A percentile compares a stretch with the other conserved stretches of the same genome.
Conservation (phyloP, 2,888 invertebrate species). For the Cylindroiulus punctatus region DNA sequence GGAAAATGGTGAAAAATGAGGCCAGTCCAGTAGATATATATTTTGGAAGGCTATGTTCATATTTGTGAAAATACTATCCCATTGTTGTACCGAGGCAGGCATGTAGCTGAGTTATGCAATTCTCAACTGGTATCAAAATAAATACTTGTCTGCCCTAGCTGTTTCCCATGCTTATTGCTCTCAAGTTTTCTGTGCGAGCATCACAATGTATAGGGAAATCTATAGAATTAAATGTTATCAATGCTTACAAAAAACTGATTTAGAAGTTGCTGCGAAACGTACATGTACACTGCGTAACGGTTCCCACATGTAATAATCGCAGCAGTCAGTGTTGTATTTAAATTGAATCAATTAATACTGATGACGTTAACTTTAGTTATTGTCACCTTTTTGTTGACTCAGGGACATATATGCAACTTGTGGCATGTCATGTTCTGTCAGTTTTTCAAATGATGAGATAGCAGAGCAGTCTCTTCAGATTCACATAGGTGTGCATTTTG, state of each 20-base stretch:
- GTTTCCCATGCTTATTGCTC: not conserved
- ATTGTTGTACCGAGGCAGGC: not conserved
- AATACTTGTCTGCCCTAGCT: not conserved
- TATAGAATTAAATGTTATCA: not conserved
- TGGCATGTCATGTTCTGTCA: no score
- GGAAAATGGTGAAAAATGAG: conserved; percentile 18
- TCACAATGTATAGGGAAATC: not conserved
- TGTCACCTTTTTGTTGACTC: no score
- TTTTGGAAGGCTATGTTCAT: not conserved
- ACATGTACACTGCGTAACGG: no score
- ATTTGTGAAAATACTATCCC: not conserved
- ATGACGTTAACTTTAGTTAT: no score
- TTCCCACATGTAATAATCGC: no score
- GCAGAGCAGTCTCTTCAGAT: no score
- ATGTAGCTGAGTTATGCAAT: not conserved
- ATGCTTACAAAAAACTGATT: not conserved
- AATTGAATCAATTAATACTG: no score
- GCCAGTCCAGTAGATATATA: not conserved
- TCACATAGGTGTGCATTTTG: no score
- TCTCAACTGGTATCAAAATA: not conserved
- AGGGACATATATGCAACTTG: no score
- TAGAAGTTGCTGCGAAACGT: no score
- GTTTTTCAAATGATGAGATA: no score
- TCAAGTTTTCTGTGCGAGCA: not conserved
- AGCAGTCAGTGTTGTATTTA: no score